These are phyloP conservation scores for Ceratina calcarata DNA, from an alignment of 1,140 invertebrate genomes.

Conservation along the genomic window DNA sequence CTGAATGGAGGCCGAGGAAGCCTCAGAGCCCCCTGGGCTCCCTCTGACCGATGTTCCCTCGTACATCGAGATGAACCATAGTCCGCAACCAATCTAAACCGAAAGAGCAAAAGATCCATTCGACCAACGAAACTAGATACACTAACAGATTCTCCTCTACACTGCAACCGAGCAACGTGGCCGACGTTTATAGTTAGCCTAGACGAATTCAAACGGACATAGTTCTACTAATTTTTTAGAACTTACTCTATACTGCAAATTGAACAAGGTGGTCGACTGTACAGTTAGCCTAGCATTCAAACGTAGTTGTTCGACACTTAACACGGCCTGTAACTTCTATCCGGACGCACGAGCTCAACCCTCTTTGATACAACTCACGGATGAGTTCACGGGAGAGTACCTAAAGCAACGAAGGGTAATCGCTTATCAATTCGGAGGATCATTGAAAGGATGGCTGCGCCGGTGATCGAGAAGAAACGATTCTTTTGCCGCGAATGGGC, in stretches of 20 bases:
- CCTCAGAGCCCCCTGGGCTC: slow-evolving; percentile 77
- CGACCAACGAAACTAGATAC: neutral
- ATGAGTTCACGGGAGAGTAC: too few relatives aligned
- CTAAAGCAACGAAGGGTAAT: slow-evolving; percentile 7
- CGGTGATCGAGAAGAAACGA: slow-evolving; percentile 83
- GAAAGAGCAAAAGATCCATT: neutral
- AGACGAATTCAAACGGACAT: too few relatives aligned
- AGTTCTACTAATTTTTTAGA: neutral
- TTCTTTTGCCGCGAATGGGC: slow-evolving; percentile 96
- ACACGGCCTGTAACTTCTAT: slow-evolving; percentile 20
- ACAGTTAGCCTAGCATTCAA: slow-evolving; percentile 2
- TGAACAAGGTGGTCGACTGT: neutral
- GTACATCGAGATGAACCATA: slow-evolving; percentile 47
- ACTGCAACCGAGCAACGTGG: too few relatives aligned
- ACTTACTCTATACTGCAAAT: neutral
- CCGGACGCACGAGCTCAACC: neutral
- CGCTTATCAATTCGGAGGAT: neutral
- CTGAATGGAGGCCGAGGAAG: slow-evolving; percentile 79
- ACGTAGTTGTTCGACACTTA: neutral
- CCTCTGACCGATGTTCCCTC: slow-evolving; percentile 69
- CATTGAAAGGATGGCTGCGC: slow-evolving; percentile 74
- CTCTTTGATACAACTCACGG: too few relatives aligned
- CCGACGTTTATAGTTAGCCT: too few relatives aligned
- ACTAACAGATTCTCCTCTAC: too few relatives aligned
- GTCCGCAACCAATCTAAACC: slow-evolving; percentile 42